Conservation (phyloP, 2,888 invertebrate genomes). For the Drosophila paracracens region DNA sequence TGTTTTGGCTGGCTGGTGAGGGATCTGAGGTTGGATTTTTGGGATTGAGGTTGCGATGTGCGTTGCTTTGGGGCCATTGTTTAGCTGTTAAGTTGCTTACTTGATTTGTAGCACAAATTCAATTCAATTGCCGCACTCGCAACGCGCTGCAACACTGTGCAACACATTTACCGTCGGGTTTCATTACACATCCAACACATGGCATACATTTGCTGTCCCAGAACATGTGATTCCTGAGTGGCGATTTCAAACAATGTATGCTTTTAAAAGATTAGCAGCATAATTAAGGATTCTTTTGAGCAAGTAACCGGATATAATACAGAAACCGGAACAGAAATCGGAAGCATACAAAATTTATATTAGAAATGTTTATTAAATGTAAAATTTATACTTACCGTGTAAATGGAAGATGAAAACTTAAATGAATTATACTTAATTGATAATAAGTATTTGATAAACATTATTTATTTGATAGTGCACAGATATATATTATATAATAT, state of each 20-base stretch:
- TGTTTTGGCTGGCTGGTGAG: constrained; percentile 5
- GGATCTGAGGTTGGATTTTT: neutral
- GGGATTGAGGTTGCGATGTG: constrained; percentile 19
- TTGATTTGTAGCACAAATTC: constrained; percentile 79
- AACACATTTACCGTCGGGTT: constrained; percentile 55
- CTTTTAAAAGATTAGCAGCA: neutral
- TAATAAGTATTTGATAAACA: neutral
- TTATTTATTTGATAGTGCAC: neutral
- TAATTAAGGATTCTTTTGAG: neutral
- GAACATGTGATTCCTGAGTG: constrained; percentile 7
- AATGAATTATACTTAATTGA: neutral
- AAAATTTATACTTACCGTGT: neutral
- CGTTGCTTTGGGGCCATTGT: constrained; percentile 66
- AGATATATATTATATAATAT: neutral
- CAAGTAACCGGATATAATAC: neutral
- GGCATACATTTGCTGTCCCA: neutral
- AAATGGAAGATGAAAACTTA: neutral
- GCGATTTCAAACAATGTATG: constrained; percentile 3
- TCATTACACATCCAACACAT: constrained; percentile 27
- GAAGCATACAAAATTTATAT: neutral
- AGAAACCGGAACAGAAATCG: neutral
- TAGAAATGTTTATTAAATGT: neutral
- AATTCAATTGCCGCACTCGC: constrained; percentile 70
- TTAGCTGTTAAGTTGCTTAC: constrained; percentile 80
- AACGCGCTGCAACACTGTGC: constrained; percentile 51